phyloP scores from a whole-genome alignment of 2,888 invertebrate genomes.

The Linnaemya vulpina region DNA sequence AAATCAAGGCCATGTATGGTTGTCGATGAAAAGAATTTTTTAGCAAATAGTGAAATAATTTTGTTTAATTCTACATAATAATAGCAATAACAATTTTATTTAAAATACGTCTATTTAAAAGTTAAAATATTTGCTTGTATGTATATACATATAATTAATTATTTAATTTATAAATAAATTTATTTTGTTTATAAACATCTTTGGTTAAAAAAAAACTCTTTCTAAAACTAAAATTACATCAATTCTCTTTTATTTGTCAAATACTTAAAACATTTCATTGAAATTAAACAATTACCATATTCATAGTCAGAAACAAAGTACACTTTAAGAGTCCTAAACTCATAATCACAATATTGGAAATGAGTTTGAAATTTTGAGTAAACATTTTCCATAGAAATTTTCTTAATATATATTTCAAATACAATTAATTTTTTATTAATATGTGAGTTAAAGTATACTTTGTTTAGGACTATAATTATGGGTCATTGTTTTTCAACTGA shows the following conservation, averaged over 20 bases:
- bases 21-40: conserved; percentile 70
- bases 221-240: conserved; percentile 20
- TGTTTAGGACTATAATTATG: too few relatives aligned
- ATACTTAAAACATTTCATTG: not conserved
- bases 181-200: conserved; percentile 37
- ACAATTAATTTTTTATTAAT: too few relatives aligned
- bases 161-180: conserved; percentile 21
- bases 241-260: not conserved
- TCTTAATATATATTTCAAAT: too few relatives aligned
- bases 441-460: too few relatives aligned
- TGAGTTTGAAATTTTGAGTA: too few relatives aligned
- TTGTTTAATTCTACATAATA: not conserved
- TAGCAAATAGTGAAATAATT: not conserved
- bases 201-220: conserved; percentile 45
- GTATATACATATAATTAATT: not conserved
- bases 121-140: conserved; percentile 25
- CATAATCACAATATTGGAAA: too few relatives aligned
- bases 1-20: conserved; percentile 80
- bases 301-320: too few relatives aligned
- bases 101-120: conserved; percentile 46
- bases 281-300: not conserved
- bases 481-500: not conserved
- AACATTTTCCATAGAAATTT: too few relatives aligned
- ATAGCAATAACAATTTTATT: conserved; percentile 55
- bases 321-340: too few relatives aligned